A percentile compares a stretch with the other conserved stretches of the same genome.
Conservation (phyloP, 2,113 vertebrate species). For the Desmodus rotundus region DNA sequence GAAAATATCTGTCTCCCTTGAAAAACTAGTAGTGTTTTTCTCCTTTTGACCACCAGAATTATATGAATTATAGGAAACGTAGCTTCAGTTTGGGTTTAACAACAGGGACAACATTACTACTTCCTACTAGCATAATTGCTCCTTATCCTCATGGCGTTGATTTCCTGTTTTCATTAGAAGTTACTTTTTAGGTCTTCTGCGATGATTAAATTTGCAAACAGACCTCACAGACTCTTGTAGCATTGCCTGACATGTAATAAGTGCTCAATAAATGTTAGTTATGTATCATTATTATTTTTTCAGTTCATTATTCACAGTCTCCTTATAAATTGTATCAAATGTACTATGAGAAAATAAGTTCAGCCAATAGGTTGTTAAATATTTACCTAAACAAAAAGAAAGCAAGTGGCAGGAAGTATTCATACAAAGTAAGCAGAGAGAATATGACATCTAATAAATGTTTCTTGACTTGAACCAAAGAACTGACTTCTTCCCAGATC, state of each 20-base stretch:
- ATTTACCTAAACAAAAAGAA: not conserved
- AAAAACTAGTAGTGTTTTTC: not conserved
- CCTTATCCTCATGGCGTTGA: not conserved
- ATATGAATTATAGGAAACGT: not conserved
- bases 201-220: not conserved
- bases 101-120: not conserved
- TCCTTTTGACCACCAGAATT: not conserved
- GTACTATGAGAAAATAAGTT: not conserved
- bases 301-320: not conserved
- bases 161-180: not conserved
- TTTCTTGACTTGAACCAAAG: not conserved
- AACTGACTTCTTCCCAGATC: not conserved
- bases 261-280: not conserved
- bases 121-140: not conserved
- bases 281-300: not conserved
- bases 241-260: not conserved
- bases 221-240: not conserved
- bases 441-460: not conserved
- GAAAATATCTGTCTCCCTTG: not conserved
- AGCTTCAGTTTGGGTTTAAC: not conserved
- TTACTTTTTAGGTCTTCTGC: not conserved
- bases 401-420: not conserved
- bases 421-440: not conserved
- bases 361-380: not conserved
- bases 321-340: not conserved